These are phyloP conservation scores for Phymanthus crucifer DNA, from an alignment of 92 coral and sea anemone species.

Conservation along the genomic window DNA sequence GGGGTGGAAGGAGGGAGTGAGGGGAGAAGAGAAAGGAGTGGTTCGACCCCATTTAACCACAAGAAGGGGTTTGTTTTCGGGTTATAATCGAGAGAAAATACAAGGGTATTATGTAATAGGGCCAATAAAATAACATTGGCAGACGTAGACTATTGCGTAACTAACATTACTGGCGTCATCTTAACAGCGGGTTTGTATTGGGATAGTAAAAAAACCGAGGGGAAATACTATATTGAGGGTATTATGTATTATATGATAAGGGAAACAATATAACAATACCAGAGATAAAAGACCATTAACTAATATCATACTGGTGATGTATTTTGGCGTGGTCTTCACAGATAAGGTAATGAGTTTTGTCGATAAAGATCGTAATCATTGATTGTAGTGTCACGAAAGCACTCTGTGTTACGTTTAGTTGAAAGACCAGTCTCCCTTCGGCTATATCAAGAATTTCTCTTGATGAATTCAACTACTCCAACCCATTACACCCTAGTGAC, in stretches of 20 bases:
- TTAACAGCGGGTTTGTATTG: neutral
- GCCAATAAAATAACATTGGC: too few species aligned
- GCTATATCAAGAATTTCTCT: neutral
- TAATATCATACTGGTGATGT: neutral
- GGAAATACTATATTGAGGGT: neutral
- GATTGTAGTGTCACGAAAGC: neutral
- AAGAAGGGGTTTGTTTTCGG: too few species aligned
- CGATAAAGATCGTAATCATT: slow-evolving; percentile 4
- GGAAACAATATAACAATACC: neutral
- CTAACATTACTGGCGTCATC: too few species aligned
- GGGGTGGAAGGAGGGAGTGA: neutral
- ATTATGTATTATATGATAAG: neutral
- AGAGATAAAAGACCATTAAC: neutral
- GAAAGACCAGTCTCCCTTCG: neutral
- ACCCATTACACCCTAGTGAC: neutral
- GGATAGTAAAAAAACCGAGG: neutral
- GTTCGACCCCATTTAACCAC: neutral
- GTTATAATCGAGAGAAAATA: too few species aligned
- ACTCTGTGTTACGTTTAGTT: neutral
- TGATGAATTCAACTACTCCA: neutral
- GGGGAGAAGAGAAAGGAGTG: neutral
- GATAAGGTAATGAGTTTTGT: neutral
- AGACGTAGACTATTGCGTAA: too few species aligned
- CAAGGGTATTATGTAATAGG: neutral
- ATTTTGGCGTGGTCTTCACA: neutral